Conservation (phyloP, 2,888 invertebrate genomes). For the Synanthedon vespiformis region DNA sequence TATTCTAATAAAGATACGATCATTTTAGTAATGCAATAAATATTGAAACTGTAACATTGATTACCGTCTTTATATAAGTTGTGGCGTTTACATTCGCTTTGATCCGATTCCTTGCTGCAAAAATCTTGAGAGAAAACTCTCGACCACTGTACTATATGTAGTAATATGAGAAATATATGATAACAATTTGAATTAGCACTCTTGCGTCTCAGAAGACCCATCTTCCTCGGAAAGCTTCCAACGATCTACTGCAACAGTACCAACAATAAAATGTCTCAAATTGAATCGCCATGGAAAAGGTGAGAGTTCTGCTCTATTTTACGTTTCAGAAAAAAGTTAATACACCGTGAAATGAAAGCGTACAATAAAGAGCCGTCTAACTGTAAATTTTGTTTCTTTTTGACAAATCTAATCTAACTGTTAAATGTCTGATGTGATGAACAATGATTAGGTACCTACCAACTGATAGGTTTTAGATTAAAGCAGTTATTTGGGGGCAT, state of each 20-base stretch:
- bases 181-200: conserved; percentile 32
- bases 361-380: conserved; percentile 4
- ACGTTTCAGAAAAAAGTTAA: conserved; percentile 33
- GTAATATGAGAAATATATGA: conserved; percentile 28
- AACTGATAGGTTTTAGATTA: no score
- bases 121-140: conserved; percentile 30
- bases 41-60: neutral
- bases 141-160: conserved; percentile 24
- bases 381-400: neutral
- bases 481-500: no score
- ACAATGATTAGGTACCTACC: no score
- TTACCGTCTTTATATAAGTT: conserved; percentile 28
- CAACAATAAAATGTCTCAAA: conserved; percentile 27
- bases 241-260: conserved; percentile 26
- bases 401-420: no score
- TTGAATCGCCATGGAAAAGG: conserved; percentile 37
- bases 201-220: conserved; percentile 29
- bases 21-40: no score
- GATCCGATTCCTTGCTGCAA: conserved; percentile 26
- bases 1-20: no score
- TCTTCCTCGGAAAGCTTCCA: conserved; percentile 32
- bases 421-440: no score
- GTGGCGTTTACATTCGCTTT: conserved; percentile 20
- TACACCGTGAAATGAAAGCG: conserved; percentile 54
- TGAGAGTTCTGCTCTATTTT: conserved; percentile 31